phyloP scores from a whole-genome alignment of 37 sponge, comb jelly and placozoan genomes.

The Petrosia ficiformis region DNA sequence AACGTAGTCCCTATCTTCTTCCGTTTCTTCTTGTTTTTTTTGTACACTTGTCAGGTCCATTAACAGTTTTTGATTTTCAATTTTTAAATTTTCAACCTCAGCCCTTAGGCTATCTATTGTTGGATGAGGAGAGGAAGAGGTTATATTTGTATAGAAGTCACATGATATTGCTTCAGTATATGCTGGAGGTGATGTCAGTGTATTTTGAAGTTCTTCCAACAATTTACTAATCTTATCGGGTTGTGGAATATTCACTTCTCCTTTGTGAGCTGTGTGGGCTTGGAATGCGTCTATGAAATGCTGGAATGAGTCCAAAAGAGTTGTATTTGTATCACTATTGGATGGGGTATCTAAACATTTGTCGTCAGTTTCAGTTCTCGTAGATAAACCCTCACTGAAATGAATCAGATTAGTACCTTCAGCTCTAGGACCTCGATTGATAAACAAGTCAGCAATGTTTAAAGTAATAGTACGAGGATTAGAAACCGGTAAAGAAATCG shows the following conservation, averaged over 20 bases:
- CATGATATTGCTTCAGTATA: constrained; percentile 12
- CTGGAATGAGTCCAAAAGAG: constrained; percentile 8
- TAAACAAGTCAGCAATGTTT: constrained; percentile 1
- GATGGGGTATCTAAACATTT: neutral
- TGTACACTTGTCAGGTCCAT: neutral
- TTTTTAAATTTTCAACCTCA: constrained; percentile 26
- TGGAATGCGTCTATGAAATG: constrained; percentile 28
- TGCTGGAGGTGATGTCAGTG: constrained; percentile 18
- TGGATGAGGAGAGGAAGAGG: neutral
- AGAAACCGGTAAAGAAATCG: constrained; percentile 2
- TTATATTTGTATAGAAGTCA: neutral
- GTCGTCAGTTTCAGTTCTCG: neutral
- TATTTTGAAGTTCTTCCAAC: constrained; percentile 24
- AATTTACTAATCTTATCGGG: constrained; percentile 14
- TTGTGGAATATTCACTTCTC: neutral
- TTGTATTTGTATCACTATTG: neutral
- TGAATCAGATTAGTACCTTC: constrained; percentile 15
- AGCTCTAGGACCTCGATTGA: constrained; percentile 35
- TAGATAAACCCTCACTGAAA: neutral
- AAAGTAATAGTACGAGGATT: constrained; percentile 17
- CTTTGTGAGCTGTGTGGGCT: constrained; percentile 7
- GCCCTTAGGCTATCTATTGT: neutral
- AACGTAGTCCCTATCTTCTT: constrained; percentile 8
- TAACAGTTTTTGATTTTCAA: constrained; percentile 25
- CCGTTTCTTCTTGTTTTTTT: neutral